These are phyloP conservation scores for Sardina pilchardus DNA, from an alignment of 2,113 vertebrate species.

Conservation along the genomic window DNA sequence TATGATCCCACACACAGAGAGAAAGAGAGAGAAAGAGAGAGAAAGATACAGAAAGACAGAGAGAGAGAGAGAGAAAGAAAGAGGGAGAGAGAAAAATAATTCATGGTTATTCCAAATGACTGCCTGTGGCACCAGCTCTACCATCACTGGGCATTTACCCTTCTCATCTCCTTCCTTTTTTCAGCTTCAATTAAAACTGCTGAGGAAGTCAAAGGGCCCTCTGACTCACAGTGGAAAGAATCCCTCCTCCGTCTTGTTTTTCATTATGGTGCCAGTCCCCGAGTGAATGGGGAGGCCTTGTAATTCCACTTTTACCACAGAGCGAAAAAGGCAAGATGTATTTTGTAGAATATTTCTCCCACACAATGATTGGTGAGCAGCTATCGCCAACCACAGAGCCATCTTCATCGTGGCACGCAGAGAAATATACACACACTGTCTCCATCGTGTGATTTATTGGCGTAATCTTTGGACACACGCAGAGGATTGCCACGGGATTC, in stretches of 20 bases:
- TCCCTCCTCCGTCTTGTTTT: conserved; percentile 40
- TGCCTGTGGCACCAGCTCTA: conserved; percentile 8
- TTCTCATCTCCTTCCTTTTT: background rate
- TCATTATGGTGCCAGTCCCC: conserved; percentile 41
- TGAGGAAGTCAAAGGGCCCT: conserved; percentile 35
- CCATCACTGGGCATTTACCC: background rate
- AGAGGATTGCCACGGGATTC: background rate
- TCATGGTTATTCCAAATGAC: background rate
- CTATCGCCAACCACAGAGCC: background rate
- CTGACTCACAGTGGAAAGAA: conserved; percentile 53
- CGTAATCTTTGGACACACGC: background rate
- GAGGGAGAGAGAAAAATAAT: background rate
- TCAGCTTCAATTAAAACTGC: conserved; percentile 36
- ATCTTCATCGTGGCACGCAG: background rate
- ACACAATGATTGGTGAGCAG: conserved; percentile 1
- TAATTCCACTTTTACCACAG: conserved; percentile 25
- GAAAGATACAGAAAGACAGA: background rate
- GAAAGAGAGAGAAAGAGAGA: background rate
- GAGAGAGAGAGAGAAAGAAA: background rate
- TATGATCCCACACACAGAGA: background rate
- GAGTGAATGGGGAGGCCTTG: conserved; percentile 23
- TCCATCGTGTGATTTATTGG: background rate
- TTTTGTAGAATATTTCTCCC: background rate
- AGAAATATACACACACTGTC: background rate
- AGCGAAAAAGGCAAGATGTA: background rate